phyloP scores from a whole-genome alignment of 2,113 vertebrate species.

The Pycnonotus jocosus region DNA sequence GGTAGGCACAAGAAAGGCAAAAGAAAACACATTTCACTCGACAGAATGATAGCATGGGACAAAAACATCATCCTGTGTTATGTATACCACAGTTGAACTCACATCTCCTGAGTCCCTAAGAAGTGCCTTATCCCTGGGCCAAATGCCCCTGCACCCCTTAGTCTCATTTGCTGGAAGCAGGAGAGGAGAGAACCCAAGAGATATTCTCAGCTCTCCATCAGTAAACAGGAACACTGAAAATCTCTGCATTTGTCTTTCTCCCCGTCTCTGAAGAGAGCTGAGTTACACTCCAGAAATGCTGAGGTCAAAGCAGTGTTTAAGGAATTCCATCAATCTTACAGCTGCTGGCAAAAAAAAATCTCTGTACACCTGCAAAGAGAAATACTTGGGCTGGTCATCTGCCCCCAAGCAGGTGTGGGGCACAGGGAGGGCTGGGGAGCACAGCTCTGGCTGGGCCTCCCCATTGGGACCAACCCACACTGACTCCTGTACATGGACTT shows the following conservation, averaged over 20 bases:
- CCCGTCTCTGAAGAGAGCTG: neutral
- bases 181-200: neutral
- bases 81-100: neutral
- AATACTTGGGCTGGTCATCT: neutral
- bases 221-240: neutral
- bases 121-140: neutral
- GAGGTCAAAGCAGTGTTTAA: neutral
- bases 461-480: neutral
- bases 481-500: neutral
- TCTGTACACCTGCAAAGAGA: neutral
- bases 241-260: neutral
- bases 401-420: neutral
- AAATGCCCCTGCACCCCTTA: neutral
- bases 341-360: conserved; percentile 35
- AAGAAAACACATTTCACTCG: neutral
- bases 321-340: conserved; percentile 31
- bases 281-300: neutral
- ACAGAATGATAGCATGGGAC: accelerated
- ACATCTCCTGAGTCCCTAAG: neutral
- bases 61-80: neutral
- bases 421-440: neutral
- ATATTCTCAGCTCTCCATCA: neutral
- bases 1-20: neutral
- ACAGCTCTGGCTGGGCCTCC: neutral
- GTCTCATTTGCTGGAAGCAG: neutral